Evolutionary conservation across 2,797 vertebrate species (phyloP), one percentile per base, ranked within the genome.

Genomic region (Coregonus suidteri): DNA sequence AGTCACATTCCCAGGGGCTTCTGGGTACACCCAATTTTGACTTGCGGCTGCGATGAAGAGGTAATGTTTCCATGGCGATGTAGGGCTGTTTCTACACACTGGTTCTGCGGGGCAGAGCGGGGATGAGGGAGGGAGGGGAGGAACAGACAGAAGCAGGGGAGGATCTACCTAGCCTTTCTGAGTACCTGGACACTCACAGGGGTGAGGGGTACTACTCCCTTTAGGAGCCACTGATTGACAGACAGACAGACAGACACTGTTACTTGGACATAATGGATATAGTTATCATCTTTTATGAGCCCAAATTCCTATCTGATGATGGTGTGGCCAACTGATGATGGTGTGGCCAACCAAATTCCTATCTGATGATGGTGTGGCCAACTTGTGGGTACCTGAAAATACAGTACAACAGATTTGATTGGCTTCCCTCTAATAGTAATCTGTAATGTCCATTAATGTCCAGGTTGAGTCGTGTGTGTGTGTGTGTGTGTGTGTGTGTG

Each of bases 31-130:
- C 86, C 92, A 87, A 88, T 91, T 85, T 88, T 94, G 91, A 91
- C 90, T 91, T 88, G 90, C 79, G 83, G 88, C 91, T 93, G 90
- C 89, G 89, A 91, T 89, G 68, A 89, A 92, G 91, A 95, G 94
- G 94, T 95, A 95, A 94, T 82, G 90, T 93, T 90, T 87, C 83
- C 83, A 75, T 83, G 85, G 86, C 73, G 80, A 87, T 88, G 86
- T 77, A 14, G 69, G 84, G 84, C 88, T 88, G 84, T 81, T 76
- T 87, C 81, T 86, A 82, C 85, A 91, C 74, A 66, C 83, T 81
- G 83, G 34, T 64, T 64, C 59, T 25, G 56, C 65, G 56, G 35
- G 77, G 74, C 56, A n/a, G 35, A 35, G 34, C 56, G 73, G 76
- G 70, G 41, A 41, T 64, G 68, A 51, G 37, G 77, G 62, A 30